Base-by-base conservation (phyloP, 2,113 vertebrate genomes). In the Proterorhinus semilunaris region DNA sequence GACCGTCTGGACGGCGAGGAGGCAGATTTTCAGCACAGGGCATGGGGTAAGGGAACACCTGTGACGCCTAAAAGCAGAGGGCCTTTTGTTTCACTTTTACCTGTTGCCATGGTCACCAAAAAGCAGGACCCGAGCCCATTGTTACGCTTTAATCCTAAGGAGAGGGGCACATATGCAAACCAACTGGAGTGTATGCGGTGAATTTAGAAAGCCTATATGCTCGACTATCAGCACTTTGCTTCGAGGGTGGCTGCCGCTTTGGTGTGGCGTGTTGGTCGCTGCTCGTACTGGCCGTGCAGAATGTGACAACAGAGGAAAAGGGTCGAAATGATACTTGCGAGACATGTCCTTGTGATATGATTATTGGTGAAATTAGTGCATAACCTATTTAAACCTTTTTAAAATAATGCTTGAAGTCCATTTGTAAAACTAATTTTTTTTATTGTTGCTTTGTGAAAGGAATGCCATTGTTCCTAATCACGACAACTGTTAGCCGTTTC, bases 11-110 rank as follows among this genome's bases (percentile, higher is more conserved):
- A 59, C 76, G 96, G 81, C 91, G 96, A 83, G 97, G 96, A 70
- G 95, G 96, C 90, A 92, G 97, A 59, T 99, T 99, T 91, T 98
- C 97, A 45, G 96, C 96, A 53, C 97, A 98, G 92, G 96, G 96
- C 90, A 99, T 99, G 97, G 97, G 97, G 97, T 99, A 88, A 93
- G 96, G 85, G 74, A 87, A 86, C 79, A 87, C 87, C 83, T 86
- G 81, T 61, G 62, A 79, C 65, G 68, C 80, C 68, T 82, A 64
- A 79, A 86, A 84, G 67, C 76, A 82, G 49, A 74, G 17, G 53
- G 69, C 50, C 76, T 78, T 79, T 80, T 87, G 80, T 85, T 86
- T 69, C 77, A 75, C 77, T 86, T 80, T 79, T 81, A 82, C 77
- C 74, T 85, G 87, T 90, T 89, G 84, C 88, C 88, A 87, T 89